These are phyloP conservation scores for Atrichornis clamosus DNA, from an alignment of 2,113 vertebrate species.

Conservation along the genomic window DNA sequence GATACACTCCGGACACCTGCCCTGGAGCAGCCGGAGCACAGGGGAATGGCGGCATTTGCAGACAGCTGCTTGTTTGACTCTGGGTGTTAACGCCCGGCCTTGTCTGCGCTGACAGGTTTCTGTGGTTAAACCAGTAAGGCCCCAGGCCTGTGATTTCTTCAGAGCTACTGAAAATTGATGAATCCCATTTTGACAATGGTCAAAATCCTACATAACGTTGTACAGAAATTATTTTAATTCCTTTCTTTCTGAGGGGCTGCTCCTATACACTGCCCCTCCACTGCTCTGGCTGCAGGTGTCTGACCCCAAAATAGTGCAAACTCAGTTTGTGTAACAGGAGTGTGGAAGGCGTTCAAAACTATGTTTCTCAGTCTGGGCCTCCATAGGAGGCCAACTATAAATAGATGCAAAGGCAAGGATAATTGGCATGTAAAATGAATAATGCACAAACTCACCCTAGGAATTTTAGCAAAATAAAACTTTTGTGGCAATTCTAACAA, in stretches of 20 bases:
- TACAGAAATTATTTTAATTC: not conserved
- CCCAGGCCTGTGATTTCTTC: not conserved
- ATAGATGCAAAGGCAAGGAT: not conserved
- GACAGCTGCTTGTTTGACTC: not conserved
- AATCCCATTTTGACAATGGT: not conserved
- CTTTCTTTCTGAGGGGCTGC: not conserved
- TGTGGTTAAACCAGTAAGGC: not conserved
- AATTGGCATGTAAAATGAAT: not conserved
- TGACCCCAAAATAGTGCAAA: not conserved
- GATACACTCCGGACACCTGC: fast-evolving
- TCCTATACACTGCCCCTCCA: not conserved
- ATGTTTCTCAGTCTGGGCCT: not conserved
- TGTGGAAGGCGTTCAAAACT: not conserved
- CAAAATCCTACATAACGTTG: not conserved
- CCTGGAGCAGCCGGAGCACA: not conserved
- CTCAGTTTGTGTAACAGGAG: not conserved
- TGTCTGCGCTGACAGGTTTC: not conserved
- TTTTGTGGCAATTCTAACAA: not conserved
- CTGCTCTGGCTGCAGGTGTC: not conserved
- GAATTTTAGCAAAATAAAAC: not conserved
- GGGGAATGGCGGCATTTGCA: fast-evolving
- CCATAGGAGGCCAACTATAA: not conserved
- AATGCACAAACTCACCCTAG: not conserved
- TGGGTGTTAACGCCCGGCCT: not conserved
- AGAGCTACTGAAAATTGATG: not conserved